Base-by-base conservation (phyloP, 2,888 invertebrate species). In the Meteorus cinctellus region DNA sequence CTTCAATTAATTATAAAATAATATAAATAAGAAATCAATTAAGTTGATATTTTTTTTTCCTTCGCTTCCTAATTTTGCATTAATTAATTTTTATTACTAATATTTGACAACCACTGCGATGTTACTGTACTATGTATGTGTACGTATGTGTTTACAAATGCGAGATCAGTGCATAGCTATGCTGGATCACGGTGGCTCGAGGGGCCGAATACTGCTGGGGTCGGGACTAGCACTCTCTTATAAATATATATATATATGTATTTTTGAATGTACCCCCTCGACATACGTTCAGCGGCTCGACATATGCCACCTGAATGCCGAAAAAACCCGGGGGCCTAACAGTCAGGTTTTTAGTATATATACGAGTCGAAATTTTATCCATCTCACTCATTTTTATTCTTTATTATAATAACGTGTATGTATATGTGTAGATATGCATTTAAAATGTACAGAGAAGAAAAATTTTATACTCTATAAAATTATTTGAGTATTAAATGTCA, bases 271-370 rank as follows among this genome's bases (percentile, higher is more conserved):
- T 80, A 81, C 80, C 74, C 80, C 80, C 81, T 75, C 78, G 78
- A 70, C 80, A 80, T 83, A 81, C 79, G 84, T 80, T 81, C 77
- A 62, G 77, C 79, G 79, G 71, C 77, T 77, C 84, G 83, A 87
- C 88, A 88, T 88, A 87, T 87, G 87, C 86, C 88, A 88, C 87
- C 87, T 88, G 86, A 88, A 88, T 88, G 79, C 83, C 78, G 84
- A 86, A 88, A 48, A 86, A 86, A 84, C 85, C 84, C 84, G 85
- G 84, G 81, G 82, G 83, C 81, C 81, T 80, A 77, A 79, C 83
- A 84, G 85, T 85, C 85, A 85, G 85, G 85, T 84, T 85, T 85
- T 80, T 84, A 79, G 83, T 41, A 48, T 48, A 48, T 48, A n/a
- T 84, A 84, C 85, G 82, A 83, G 82, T 84, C 82, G 84, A 82